Evolutionary conservation across 2,797 vertebrate genomes (phyloP).

Genomic region (Pseudochirops corinnae): DNA sequence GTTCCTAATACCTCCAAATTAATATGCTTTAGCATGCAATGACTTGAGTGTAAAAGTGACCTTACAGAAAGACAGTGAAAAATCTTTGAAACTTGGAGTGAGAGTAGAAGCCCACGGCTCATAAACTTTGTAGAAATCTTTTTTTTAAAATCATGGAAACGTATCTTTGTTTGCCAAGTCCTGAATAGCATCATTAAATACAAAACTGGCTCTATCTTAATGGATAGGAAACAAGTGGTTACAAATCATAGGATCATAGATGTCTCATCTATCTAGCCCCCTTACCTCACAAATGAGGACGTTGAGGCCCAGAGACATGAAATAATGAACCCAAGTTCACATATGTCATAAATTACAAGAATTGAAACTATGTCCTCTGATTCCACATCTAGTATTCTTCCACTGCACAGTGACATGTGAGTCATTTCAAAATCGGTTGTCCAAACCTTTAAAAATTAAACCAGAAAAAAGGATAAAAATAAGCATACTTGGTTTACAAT

Average conservation of each 20-base stretch:
- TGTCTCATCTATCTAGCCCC: not conserved
- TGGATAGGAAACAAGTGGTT: not conserved
- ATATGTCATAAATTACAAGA: not conserved
- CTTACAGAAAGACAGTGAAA: not conserved
- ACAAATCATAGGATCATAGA: not conserved
- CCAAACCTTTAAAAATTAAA: not conserved
- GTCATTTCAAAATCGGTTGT: not conserved
- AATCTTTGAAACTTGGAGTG: not conserved
- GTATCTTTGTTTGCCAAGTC: not conserved
- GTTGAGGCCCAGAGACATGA: not conserved
- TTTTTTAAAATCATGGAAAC: not conserved
- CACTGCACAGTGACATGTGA: not conserved
- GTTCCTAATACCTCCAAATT: not conserved
- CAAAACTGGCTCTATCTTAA: not conserved
- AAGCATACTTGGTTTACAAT: not conserved
- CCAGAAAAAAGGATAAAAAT: not conserved
- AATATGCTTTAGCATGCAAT: not conserved
- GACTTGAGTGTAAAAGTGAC: not conserved
- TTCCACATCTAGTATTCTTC: not conserved
- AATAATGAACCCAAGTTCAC: not conserved
- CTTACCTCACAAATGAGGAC: not conserved
- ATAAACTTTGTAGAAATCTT: not conserved
- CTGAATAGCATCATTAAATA: not conserved
- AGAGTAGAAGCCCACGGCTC: not conserved
- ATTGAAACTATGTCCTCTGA: not conserved